Evolutionary conservation across 2,797 vertebrate species (phyloP).

Genomic region (Anomalospiza imberbis): DNA sequence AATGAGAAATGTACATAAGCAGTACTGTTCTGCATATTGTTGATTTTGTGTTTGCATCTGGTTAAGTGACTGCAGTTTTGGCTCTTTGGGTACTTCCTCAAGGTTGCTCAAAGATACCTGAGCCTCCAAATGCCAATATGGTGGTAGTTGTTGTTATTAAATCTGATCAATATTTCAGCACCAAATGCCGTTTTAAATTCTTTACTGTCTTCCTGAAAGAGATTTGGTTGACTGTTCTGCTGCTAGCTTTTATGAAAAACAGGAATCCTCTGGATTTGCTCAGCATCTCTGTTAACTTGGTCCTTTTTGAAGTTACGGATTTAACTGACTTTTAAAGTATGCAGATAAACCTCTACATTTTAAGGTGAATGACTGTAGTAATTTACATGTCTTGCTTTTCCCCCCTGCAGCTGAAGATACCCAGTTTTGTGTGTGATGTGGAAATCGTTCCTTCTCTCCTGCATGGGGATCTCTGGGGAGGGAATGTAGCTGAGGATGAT

Average conservation of each 20-base stretch:
- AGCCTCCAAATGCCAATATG: neutral
- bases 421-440: constrained; percentile 79
- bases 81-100: neutral
- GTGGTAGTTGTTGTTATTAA: neutral
- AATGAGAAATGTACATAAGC: neutral
- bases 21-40: neutral
- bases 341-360: neutral
- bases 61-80: neutral
- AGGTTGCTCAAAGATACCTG: neutral
- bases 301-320: neutral
- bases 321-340: neutral
- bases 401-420: constrained; percentile 84
- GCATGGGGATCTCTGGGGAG: constrained; percentile 93
- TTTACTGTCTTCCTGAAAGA: neutral
- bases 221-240: neutral
- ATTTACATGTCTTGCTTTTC: neutral
- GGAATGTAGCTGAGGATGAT: constrained; percentile 85
- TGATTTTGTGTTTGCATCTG: neutral
- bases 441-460: constrained; percentile 85
- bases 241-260: neutral
- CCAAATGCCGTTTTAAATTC: neutral
- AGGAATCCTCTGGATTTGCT: neutral
- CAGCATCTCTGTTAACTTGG: neutral
- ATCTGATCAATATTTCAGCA: neutral
- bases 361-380: neutral